phyloP scores from a whole-genome alignment of 2,797 vertebrate genomes.

The Gallinago stenura region DNA sequence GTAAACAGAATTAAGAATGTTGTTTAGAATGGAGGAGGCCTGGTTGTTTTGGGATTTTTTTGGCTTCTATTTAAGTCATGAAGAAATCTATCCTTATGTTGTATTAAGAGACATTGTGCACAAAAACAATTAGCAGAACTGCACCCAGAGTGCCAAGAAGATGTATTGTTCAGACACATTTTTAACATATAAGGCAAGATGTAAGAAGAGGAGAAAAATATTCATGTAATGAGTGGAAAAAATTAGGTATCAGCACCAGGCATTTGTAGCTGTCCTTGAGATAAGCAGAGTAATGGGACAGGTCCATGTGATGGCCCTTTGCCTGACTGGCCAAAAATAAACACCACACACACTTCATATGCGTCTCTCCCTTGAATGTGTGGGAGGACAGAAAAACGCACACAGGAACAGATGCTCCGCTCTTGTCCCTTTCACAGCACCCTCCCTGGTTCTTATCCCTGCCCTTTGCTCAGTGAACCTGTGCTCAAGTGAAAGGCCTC shows the following conservation, averaged over 20 bases:
- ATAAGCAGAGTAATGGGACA: background rate
- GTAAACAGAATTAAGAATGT: background rate
- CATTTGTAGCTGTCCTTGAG: background rate
- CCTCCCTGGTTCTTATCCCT: background rate
- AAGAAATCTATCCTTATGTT: background rate
- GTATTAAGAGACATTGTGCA: background rate
- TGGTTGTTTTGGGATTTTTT: background rate
- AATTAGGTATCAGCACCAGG: background rate
- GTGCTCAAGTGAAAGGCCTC: background rate
- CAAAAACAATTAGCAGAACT: background rate
- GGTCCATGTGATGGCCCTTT: background rate
- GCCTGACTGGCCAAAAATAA: constrained; percentile 28
- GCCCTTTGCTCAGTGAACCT: background rate
- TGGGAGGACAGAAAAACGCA: constrained; percentile 19
- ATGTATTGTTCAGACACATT: background rate
- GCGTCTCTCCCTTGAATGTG: background rate
- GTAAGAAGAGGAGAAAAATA: background rate
- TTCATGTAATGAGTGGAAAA: background rate
- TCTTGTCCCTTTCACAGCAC: background rate
- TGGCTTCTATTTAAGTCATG: background rate
- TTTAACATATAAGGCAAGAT: background rate
- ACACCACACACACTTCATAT: background rate
- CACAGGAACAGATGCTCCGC: background rate
- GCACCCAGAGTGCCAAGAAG: background rate
- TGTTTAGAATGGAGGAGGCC: background rate